Base-by-base conservation (phyloP, 2,113 vertebrate species). In the Pandion haliaetus region DNA sequence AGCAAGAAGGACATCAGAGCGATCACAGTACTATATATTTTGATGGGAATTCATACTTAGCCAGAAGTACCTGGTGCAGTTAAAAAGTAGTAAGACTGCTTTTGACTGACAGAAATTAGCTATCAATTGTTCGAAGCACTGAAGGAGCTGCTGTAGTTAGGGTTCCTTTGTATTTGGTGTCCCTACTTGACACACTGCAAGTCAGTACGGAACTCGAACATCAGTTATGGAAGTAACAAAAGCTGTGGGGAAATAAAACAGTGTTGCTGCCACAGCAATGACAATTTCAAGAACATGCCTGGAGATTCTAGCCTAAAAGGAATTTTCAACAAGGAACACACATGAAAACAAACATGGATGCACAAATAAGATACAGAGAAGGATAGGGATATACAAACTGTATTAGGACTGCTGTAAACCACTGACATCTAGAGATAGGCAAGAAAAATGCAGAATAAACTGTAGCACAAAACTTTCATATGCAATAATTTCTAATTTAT, bases 361-460 rank as follows among this genome's bases (percentile, higher is more conserved):
- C 42, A 82, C 66, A 95, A 52, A 65, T 44, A 62, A 72, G 69
- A 94, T 57, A 49, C 61, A 93, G 66, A 74, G 31, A 62, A 76
- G 42, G 47, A 79, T 3, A 89, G 19, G 18, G 36, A 85, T 73
- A 85, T 26, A 92, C 52, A 77, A 90, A 44, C n/a, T 94, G 25
- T 40, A 78, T 77, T 23, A 82, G 55, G 82, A 96, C 79, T 88
- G 91, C 87, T 97, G 96, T 94, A 96, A 97, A 95, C 90, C 94
- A 97, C 95, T 97, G 97, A 97, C 97, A 97, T 92, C 93, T 95
- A 97, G 82, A 85, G 92, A 93, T 94, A 73, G 86, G 71, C 80
- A 92, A 86, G 95, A 95, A 97, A 96, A 96, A 95, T 93, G 94
- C 95, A 97, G 94, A 94, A 82, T 71, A 86, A 88, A 58, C 50